phyloP scores from a whole-genome alignment of 2,797 vertebrate species.

The Echiichthys vipera region DNA sequence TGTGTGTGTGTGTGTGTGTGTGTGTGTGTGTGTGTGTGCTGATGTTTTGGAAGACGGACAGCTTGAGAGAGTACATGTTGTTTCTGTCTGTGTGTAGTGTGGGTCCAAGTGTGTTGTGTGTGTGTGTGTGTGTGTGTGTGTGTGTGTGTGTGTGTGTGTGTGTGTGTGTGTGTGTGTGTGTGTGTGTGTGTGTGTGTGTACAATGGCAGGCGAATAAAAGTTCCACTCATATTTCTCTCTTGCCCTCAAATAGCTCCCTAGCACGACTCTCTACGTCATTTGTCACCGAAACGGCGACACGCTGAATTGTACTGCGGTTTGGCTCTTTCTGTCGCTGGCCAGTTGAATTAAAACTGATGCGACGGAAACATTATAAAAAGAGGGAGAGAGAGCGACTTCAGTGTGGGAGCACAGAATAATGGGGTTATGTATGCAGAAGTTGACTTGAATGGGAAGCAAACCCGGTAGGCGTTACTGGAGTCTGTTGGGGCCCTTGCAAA shows the following conservation, averaged over 20 bases:
- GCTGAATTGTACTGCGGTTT: background rate
- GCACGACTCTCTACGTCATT: constrained; percentile 7
- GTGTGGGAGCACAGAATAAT: background rate
- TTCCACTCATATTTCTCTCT: constrained; percentile 24
- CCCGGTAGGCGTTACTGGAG: too few relatives aligned
- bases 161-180: background rate
- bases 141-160: background rate
- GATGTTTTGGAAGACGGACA: background rate
- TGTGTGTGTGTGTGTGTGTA: background rate
- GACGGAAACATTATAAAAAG: background rate
- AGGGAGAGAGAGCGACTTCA: background rate
- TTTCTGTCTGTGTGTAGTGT: background rate
- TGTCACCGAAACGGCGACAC: background rate
- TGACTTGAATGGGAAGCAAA: background rate
- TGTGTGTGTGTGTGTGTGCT: background rate
- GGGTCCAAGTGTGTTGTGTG: background rate
- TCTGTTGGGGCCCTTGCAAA: too few relatives aligned
- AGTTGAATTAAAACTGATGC: background rate
- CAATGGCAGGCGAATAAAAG: constrained; percentile 8
- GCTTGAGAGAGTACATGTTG: background rate
- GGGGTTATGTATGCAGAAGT: background rate
- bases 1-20: background rate
- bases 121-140: background rate
- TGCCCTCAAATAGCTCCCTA: constrained; percentile 32
- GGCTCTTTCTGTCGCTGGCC: background rate